Percentiles rank a stretch among this genome's conserved stretches.
These are phyloP conservation scores for Halcyon leucocephala DNA, from an alignment of 2,797 vertebrate species.

Conservation along the genomic window DNA sequence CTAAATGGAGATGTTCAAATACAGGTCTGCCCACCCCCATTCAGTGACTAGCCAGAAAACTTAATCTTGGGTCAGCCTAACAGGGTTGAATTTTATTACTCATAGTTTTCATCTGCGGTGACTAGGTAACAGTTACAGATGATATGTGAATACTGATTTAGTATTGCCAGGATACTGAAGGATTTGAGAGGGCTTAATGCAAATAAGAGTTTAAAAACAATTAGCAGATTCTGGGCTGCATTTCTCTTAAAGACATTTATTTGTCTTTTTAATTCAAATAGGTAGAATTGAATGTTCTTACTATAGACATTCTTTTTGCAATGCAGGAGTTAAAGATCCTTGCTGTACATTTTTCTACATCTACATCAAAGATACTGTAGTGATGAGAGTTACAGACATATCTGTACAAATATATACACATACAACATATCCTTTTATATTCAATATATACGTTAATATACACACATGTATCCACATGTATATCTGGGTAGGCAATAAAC, in stretches of 20 bases:
- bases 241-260: neutral
- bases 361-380: neutral
- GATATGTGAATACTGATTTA: neutral
- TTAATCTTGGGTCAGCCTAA: neutral
- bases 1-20: slow-evolving; percentile 51
- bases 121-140: neutral
- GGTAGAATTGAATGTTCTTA: neutral
- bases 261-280: neutral
- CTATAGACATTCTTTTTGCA: neutral
- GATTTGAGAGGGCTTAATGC: neutral
- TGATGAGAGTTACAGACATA: neutral
- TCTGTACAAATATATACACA: neutral
- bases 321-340: neutral
- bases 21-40: neutral
- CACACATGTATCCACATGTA: neutral
- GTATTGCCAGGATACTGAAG: neutral
- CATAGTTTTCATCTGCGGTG: neutral
- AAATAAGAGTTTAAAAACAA: neutral
- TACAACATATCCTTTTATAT: neutral
- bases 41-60: neutral
- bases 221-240: neutral
- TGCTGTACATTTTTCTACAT: neutral
- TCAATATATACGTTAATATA: neutral
- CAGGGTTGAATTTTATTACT: neutral
- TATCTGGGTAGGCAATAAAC: neutral